A percentile compares a stretch with the other conserved stretches of the same genome.
Evolutionary conservation across 1,140 invertebrate genomes (phyloP).

Genomic region (Saccostrea glomerata): DNA sequence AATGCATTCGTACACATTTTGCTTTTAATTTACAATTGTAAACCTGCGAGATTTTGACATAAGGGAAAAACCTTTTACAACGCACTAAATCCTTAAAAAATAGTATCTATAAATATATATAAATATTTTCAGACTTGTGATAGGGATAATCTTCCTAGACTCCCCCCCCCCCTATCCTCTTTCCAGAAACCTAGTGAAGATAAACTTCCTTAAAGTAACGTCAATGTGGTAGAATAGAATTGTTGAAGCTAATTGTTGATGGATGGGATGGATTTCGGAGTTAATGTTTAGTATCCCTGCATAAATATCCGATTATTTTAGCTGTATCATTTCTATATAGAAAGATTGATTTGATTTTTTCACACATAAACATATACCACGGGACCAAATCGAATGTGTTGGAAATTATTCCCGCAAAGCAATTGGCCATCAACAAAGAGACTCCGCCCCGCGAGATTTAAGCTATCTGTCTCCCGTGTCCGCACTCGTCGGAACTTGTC

Average conservation of each 20-base stretch:
- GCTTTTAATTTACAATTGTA: no score
- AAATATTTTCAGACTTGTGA: no score
- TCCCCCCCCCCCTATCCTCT: no score
- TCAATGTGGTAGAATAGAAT: no score
- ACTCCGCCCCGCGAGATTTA: conserved; percentile 3
- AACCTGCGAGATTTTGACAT: no score
- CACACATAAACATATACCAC: not conserved
- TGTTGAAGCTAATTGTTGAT: not conserved
- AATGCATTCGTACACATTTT: no score
- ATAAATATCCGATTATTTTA: not conserved
- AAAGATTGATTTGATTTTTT: conserved; percentile 5
- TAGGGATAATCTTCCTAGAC: no score
- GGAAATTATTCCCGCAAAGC: not conserved
- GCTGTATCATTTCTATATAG: not conserved
- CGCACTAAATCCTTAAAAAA: no score
- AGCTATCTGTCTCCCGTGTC: not conserved
- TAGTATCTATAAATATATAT: no score
- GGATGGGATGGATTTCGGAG: not conserved
- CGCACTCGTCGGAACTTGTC: conserved; percentile 8
- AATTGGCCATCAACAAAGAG: conserved; percentile 19
- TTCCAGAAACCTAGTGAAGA: no score
- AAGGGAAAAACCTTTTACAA: no score
- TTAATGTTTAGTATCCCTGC: not conserved
- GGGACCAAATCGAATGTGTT: not conserved
- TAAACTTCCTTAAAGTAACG: no score